Evolutionary conservation across 2,113 vertebrate species (phyloP).

Genomic region (Leptosomus discolor): DNA sequence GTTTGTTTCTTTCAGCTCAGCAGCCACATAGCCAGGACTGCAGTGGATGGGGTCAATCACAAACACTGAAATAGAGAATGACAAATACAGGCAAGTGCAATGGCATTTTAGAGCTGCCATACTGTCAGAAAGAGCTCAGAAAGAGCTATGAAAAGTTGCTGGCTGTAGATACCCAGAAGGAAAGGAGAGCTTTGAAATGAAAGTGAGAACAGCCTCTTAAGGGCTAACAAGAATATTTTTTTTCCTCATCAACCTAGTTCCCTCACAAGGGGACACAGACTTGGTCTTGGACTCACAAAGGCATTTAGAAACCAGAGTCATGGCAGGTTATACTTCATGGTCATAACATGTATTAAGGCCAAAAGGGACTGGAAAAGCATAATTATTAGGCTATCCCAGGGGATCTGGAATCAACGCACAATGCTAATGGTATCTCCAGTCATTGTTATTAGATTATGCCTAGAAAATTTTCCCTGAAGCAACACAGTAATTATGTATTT

Average conservation of each 20-base stretch:
- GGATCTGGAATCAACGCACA: neutral
- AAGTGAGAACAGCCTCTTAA: neutral
- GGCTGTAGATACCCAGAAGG: neutral
- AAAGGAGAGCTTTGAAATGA: neutral
- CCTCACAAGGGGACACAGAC: neutral
- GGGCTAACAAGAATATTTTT: neutral
- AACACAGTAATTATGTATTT: slow-evolving; percentile 20
- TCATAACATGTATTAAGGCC: slow-evolving; percentile 13
- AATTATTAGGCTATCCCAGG: slow-evolving; percentile 23
- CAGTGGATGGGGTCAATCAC: neutral
- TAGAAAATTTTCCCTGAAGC: slow-evolving; percentile 23
- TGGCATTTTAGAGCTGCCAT: neutral
- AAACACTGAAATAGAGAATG: neutral
- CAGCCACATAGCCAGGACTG: neutral
- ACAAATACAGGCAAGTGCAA: neutral
- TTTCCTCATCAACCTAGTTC: neutral
- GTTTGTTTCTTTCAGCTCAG: neutral
- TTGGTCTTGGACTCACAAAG: neutral
- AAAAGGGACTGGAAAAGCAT: slow-evolving; percentile 20
- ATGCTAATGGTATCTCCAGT: neutral
- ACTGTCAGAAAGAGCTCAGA: neutral
- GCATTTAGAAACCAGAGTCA: neutral
- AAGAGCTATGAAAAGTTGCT: neutral
- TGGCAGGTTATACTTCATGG: neutral
- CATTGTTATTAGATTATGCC: slow-evolving; percentile 18